Conservation (phyloP, 2,797 vertebrate species). For the Taeniopygia guttata region DNA sequence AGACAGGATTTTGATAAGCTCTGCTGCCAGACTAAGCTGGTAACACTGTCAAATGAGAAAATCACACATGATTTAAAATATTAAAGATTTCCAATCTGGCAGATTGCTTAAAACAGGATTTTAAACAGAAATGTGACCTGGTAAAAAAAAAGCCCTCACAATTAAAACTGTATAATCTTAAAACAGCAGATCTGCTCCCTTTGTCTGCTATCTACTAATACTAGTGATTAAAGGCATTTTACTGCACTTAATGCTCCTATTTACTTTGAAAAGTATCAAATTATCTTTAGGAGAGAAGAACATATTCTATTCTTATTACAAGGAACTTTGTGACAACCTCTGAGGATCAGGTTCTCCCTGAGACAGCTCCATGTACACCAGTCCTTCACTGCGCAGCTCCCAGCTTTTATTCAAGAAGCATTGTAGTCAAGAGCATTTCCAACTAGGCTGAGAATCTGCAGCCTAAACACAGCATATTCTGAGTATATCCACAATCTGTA, state of each 20-base stretch:
- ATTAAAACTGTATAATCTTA: not conserved
- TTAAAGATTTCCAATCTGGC: not conserved
- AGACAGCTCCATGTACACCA: not conserved
- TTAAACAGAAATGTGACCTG: not conserved
- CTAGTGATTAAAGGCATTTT: not conserved
- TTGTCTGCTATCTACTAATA: not conserved
- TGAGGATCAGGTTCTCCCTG: not conserved
- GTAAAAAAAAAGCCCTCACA: not conserved
- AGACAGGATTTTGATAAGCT: slow-evolving; percentile 24
- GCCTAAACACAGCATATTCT: not conserved
- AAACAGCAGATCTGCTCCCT: not conserved
- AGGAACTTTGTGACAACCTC: not conserved
- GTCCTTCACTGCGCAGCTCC: not conserved
- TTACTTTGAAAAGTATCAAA: not conserved
- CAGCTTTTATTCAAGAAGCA: not conserved
- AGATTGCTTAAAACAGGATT: not conserved
- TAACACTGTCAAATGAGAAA: not conserved
- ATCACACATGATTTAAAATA: not conserved
- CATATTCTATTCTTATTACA: not conserved
- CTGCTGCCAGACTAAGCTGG: not conserved
- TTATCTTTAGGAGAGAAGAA: not conserved
- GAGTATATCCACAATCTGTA: not conserved
- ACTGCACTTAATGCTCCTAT: not conserved
- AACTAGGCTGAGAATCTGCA: not conserved
- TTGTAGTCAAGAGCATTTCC: not conserved